These are phyloP conservation scores for Lerista edwardsae DNA, from an alignment of 2,797 vertebrate genomes.

Conservation along the genomic window DNA sequence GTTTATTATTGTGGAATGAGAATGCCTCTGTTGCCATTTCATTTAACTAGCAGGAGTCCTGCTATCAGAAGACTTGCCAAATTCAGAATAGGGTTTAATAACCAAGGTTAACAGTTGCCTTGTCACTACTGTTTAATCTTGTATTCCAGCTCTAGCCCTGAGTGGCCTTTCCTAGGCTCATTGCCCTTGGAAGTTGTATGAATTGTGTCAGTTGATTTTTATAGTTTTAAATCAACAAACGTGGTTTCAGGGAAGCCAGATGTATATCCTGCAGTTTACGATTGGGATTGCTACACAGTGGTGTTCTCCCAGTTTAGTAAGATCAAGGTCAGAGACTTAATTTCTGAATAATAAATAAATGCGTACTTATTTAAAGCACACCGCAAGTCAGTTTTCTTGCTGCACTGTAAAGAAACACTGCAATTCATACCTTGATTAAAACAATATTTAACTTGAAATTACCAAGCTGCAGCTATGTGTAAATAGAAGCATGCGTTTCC, in stretches of 20 bases:
- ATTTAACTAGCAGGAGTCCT: background rate
- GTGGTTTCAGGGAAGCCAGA: background rate
- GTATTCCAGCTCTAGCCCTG: background rate
- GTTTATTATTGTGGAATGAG: no score
- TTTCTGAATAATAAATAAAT: background rate
- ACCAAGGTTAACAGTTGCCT: background rate
- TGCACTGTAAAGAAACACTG: no score
- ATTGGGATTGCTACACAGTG: background rate
- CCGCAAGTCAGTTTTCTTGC: no score
- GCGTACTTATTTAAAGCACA: no score
- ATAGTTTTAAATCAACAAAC: background rate
- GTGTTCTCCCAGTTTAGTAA: background rate
- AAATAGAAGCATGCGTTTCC: background rate
- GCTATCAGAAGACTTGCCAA: background rate
- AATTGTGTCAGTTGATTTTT: background rate
- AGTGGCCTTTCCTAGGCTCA: background rate
- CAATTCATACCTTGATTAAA: no score
- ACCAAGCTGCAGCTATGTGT: background rate
- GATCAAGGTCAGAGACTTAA: background rate
- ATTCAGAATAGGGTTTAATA: background rate
- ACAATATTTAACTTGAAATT: background rate
- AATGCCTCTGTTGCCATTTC: background rate
- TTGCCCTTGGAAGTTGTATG: background rate
- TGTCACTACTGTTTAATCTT: background rate
- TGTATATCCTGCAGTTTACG: background rate